These are phyloP conservation scores for Menidia menidia DNA, from an alignment of 2,797 vertebrate species.

Conservation along the genomic window DNA sequence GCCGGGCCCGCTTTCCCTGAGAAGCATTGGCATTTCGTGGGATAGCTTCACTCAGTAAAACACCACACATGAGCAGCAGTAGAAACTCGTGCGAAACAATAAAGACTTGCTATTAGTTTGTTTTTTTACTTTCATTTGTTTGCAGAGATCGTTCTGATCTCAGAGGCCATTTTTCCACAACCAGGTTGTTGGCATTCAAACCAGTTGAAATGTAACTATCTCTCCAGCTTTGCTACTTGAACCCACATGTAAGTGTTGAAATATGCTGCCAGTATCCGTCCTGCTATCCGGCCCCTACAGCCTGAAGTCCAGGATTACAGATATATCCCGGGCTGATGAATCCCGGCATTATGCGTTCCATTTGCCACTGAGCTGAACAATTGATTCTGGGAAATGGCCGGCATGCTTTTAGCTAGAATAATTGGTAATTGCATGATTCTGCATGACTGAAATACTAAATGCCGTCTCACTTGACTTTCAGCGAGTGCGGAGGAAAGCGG, in stretches of 20 bases:
- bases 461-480: slow-evolving; percentile 18
- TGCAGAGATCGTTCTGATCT: not conserved
- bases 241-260: slow-evolving; percentile 35
- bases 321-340: slow-evolving; percentile 31
- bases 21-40: not conserved
- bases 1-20: not conserved
- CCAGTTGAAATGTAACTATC: not conserved
- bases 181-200: no score
- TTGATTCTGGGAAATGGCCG: slow-evolving; percentile 19
- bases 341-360: slow-evolving; percentile 23
- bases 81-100: no score
- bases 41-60: rapidly evolving
- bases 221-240: slow-evolving; percentile 7
- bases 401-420: slow-evolving; percentile 22
- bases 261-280: slow-evolving; percentile 46
- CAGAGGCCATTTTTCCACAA: no score
- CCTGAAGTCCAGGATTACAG: slow-evolving; percentile 19
- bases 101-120: no score
- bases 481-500: slow-evolving; percentile 17
- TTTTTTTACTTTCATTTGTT: not conserved
- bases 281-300: slow-evolving; percentile 41
- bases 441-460: slow-evolving; percentile 17
- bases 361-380: slow-evolving; percentile 23
- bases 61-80: not conserved
- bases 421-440: slow-evolving; percentile 32